Percentiles rank a stretch among this genome's conserved stretches.
Evolutionary conservation across 2,113 vertebrate species (phyloP).

Genomic region (Galbula dea): DNA sequence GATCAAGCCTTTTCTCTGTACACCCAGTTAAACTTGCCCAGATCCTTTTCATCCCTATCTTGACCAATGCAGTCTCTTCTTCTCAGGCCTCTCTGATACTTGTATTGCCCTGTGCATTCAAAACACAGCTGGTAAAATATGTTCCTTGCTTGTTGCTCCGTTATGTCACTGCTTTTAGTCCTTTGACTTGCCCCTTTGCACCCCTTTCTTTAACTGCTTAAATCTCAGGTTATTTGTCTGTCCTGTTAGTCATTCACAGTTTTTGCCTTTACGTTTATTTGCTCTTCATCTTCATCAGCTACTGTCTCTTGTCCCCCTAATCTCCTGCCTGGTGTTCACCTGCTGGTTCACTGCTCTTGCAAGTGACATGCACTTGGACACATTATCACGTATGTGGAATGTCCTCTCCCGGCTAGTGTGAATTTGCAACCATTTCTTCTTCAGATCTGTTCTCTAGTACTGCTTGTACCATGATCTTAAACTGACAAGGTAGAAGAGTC

Average conservation of each 20-base stretch:
- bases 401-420: not conserved
- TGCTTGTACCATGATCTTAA: not conserved
- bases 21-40: constrained; percentile 58
- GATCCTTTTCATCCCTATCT: constrained; percentile 59
- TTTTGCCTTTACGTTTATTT: not conserved
- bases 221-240: not conserved
- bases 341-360: not conserved
- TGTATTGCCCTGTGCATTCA: constrained; percentile 53
- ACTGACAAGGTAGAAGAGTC: not conserved
- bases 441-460: not conserved
- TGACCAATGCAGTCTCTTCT: constrained; percentile 56
- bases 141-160: constrained; percentile 8
- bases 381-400: not conserved
- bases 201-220: not conserved
- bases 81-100: constrained; percentile 59
- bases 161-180: constrained; percentile 7
- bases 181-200: not conserved
- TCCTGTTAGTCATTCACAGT: not conserved
- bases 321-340: not conserved
- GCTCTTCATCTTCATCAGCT: not conserved
- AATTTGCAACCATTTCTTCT: not conserved
- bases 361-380: not conserved
- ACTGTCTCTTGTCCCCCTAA: not conserved
- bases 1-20: constrained; percentile 54
- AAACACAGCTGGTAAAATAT: constrained; percentile 60